phyloP scores from a whole-genome alignment of 1,140 invertebrate genomes.

The Panagrolaimus sp. region DNA sequence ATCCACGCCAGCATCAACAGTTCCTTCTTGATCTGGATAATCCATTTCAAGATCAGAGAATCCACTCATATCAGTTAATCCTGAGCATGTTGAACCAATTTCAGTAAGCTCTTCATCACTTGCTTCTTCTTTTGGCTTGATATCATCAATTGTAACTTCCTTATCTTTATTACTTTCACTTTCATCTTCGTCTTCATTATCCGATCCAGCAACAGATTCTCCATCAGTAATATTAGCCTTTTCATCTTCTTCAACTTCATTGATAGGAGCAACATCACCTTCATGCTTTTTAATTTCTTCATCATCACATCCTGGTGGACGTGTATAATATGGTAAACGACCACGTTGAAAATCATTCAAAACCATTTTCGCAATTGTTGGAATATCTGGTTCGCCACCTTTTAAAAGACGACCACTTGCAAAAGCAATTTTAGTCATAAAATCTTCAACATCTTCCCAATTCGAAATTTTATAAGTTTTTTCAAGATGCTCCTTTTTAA shows the following conservation, averaged over 20 bases:
- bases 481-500: conserved; percentile 78
- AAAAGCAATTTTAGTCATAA: conserved; percentile 81
- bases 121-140: background rate
- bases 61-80: conserved; percentile 48
- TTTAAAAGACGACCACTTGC: conserved; percentile 84
- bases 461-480: conserved; percentile 73
- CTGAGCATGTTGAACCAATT: conserved; percentile 43
- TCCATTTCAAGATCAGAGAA: conserved; percentile 44
- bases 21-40: conserved; percentile 39
- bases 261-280: conserved; percentile 46
- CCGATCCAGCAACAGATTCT: conserved; percentile 28
- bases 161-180: conserved; percentile 26
- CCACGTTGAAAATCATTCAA: conserved; percentile 96
- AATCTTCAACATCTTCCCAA: conserved; percentile 72
- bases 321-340: conserved; percentile 42
- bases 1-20: conserved; percentile 38
- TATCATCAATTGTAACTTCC: conserved; percentile 4
- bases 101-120: conserved; percentile 42
- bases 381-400: conserved; percentile 87
- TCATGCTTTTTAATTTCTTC: conserved; percentile 26
- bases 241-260: conserved; percentile 46
- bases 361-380: conserved; percentile 82
- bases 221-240: conserved; percentile 27
- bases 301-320: conserved; percentile 48
- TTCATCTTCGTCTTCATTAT: conserved; percentile 30